Evolutionary conservation across 1,140 invertebrate species (phyloP).

Genomic region (Eueides isabella): DNA sequence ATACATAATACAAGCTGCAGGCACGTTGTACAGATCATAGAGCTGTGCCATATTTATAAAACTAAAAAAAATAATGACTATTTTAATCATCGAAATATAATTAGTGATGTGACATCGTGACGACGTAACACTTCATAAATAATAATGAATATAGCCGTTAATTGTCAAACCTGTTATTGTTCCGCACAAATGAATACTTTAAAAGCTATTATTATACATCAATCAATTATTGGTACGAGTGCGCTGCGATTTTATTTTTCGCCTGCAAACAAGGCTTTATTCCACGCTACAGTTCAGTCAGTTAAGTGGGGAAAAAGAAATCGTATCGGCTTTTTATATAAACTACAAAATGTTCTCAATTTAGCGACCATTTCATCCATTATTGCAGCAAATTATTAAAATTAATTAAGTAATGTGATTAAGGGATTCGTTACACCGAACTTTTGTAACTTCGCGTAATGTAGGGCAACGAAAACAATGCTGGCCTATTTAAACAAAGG

Average conservation of each 20-base stretch:
- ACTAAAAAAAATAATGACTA: too few species aligned
- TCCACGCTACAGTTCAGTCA: not conserved
- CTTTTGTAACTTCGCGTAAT: not conserved
- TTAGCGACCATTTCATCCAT: too few species aligned
- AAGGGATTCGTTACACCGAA: slow-evolving; percentile 7
- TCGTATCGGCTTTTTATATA: too few species aligned
- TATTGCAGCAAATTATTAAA: not conserved
- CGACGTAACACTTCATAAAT: not conserved
- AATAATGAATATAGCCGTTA: not conserved
- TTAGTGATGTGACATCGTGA: too few species aligned
- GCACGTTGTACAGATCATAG: too few species aligned
- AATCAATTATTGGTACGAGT: not conserved
- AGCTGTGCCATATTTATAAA: too few species aligned
- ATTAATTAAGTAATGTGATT: slow-evolving; percentile 2
- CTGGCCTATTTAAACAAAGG: slow-evolving; percentile 1
- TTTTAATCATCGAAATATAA: too few species aligned
- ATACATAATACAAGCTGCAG: too few species aligned
- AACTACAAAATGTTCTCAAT: too few species aligned
- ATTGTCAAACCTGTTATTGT: not conserved
- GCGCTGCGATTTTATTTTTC: not conserved
- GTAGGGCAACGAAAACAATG: slow-evolving; percentile 5
- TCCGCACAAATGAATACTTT: slow-evolving; percentile 2
- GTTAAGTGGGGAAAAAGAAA: too few species aligned
- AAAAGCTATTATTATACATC: not conserved
- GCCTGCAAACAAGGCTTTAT: not conserved